Evolutionary conservation across 2,113 vertebrate species (phyloP).

Genomic region (Zosterops hypoxanthus): DNA sequence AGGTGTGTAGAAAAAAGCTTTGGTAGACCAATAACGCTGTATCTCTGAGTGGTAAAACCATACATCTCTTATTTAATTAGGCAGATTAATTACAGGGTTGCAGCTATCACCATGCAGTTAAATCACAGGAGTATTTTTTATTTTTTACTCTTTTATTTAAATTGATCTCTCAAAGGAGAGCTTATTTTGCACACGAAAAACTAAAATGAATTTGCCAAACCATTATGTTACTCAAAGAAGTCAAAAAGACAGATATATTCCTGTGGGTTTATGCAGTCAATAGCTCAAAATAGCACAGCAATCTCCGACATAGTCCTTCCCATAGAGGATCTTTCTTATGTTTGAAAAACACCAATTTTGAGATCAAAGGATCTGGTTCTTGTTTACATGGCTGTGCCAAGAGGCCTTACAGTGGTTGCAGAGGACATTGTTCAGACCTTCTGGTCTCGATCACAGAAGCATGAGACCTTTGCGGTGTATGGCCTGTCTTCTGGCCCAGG

Average conservation of each 20-base stretch:
- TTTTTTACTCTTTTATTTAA: not conserved
- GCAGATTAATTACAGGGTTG: not conserved
- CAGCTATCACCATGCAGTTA: not conserved
- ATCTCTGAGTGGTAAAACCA: not conserved
- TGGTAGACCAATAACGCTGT: not conserved
- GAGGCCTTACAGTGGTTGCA: not conserved
- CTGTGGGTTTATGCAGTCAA: not conserved
- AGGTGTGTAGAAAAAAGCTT: not conserved
- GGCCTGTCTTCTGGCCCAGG: not conserved
- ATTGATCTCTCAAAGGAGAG: not conserved
- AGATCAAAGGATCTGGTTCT: conserved; percentile 2
- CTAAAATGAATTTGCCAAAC: not conserved
- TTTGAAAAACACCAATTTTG: not conserved
- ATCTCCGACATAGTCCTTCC: not conserved
- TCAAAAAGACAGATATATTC: not conserved
- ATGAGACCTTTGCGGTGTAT: not conserved
- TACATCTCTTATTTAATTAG: not conserved
- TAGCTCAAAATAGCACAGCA: not conserved
- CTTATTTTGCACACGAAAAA: not conserved
- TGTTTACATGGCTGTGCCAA: not conserved
- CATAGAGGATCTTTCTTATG: not conserved
- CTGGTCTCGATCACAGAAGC: not conserved
- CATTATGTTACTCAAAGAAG: not conserved
- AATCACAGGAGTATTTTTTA: not conserved
- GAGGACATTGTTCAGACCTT: not conserved